These are phyloP conservation scores for Helicoverpa armigera DNA, from an alignment of 1,140 invertebrate species.

Conservation along the genomic window DNA sequence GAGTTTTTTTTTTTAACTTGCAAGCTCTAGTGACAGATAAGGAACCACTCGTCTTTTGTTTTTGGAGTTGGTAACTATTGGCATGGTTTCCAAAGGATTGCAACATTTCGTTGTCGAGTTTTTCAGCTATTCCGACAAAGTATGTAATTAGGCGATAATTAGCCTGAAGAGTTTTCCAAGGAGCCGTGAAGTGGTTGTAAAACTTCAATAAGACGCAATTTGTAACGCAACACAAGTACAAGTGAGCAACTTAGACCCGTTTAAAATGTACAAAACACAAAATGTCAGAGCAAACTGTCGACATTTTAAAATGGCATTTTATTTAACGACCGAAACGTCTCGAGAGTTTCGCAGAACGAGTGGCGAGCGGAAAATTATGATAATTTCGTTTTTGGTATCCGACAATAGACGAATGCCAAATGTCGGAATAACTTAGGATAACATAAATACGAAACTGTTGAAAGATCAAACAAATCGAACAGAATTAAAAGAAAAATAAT, in stretches of 20 bases:
- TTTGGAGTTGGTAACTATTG: background rate
- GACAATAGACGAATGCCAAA: conserved; percentile 48
- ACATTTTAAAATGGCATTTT: conserved; percentile 53
- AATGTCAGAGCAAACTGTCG: conserved; percentile 45
- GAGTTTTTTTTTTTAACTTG: background rate
- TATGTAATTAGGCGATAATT: conserved; percentile 28
- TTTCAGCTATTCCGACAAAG: background rate
- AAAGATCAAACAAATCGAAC: background rate
- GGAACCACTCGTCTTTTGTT: background rate
- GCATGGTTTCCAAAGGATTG: background rate
- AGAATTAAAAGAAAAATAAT: background rate
- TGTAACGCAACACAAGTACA: conserved; percentile 28
- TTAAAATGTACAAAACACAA: conserved; percentile 52
- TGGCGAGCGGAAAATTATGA: conserved; percentile 73
- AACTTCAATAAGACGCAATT: conserved; percentile 43
- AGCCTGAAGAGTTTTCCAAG: conserved; percentile 22
- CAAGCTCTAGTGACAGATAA: background rate
- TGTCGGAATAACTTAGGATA: conserved; percentile 27
- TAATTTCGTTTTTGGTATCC: conserved; percentile 56
- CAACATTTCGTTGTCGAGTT: background rate
- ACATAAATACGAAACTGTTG: background rate
- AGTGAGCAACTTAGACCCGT: conserved; percentile 18
- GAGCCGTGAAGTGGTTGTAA: conserved; percentile 3
- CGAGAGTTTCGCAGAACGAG: conserved; percentile 58
- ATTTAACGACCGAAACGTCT: conserved; percentile 59